phyloP scores from a whole-genome alignment of 1,140 invertebrate species.

The Drosophila quadrilineata region DNA sequence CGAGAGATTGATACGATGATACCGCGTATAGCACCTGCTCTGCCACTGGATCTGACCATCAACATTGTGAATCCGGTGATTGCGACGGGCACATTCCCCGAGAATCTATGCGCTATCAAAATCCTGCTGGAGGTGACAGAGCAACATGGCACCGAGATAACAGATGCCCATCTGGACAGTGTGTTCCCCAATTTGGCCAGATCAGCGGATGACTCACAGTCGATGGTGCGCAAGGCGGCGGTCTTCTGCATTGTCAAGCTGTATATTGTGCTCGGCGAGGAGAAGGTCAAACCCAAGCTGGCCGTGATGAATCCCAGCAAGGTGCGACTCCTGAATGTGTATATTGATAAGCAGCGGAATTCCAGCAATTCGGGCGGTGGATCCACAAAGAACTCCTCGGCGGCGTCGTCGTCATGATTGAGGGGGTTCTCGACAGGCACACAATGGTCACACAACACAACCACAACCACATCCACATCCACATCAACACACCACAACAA shows the following conservation, averaged over 20 bases:
- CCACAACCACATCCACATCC: conserved; percentile 7
- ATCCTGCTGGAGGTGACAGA: conserved; percentile 93
- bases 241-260: conserved; percentile 98
- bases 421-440: conserved; percentile 12
- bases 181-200: conserved; percentile 94
- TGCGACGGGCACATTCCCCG: conserved; percentile 91
- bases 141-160: conserved; percentile 85
- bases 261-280: conserved; percentile 92
- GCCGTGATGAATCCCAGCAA: conserved; percentile 91
- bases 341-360: conserved; percentile 74
- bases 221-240: conserved; percentile 94
- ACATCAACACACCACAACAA: conserved; percentile 29
- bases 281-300: conserved; percentile 89
- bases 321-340: conserved; percentile 72
- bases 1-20: conserved; percentile 83
- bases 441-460: conserved; percentile 33
- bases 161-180: conserved; percentile 88
- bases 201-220: conserved; percentile 93
- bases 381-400: conserved; percentile 77
- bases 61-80: conserved; percentile 88
- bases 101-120: conserved; percentile 95
- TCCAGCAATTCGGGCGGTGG: conserved; percentile 37
- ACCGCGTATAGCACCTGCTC: conserved; percentile 87
- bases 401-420: conserved; percentile 78
- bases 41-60: conserved; percentile 87